Percentiles rank a stretch among this genome's conserved stretches.
Evolutionary conservation across 2,888 invertebrate genomes (phyloP).

Genomic region (Drosophila diplacantha): DNA sequence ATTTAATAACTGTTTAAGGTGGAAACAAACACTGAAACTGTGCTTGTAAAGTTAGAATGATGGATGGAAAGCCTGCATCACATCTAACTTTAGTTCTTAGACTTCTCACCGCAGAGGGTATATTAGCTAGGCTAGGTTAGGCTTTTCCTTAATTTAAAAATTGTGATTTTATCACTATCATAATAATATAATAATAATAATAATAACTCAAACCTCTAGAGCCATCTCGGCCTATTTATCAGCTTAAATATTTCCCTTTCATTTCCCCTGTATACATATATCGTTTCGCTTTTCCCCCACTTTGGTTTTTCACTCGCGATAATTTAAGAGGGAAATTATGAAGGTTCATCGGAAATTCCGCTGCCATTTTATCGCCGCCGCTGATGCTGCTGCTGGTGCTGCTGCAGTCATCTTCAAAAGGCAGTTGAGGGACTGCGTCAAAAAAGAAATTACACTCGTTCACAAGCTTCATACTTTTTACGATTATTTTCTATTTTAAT

Average conservation of each 20-base stretch:
- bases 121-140: neutral
- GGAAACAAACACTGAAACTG: neutral
- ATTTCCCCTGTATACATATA: constrained; percentile 9
- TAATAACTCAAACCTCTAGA: neutral
- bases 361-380: constrained; percentile 27
- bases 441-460: constrained; percentile 36
- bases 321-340: constrained; percentile 34
- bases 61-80: neutral
- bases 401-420: constrained; percentile 31
- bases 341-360: constrained; percentile 33
- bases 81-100: neutral
- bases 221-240: constrained; percentile 1
- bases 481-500: constrained; percentile 62
- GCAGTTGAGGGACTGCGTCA: constrained; percentile 25
- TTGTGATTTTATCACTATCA: too few relatives aligned
- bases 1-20: constrained; percentile 11
- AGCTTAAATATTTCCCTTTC: constrained; percentile 11
- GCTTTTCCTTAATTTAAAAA: too few relatives aligned
- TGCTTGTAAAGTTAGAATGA: neutral
- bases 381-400: neutral
- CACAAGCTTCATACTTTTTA: constrained; percentile 23
- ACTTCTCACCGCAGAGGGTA: neutral
- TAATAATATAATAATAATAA: too few relatives aligned
- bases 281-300: neutral
- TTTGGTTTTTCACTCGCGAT: constrained; percentile 26